Base-by-base conservation (phyloP, 2,888 invertebrate genomes). In the Serrognathus titanus region DNA sequence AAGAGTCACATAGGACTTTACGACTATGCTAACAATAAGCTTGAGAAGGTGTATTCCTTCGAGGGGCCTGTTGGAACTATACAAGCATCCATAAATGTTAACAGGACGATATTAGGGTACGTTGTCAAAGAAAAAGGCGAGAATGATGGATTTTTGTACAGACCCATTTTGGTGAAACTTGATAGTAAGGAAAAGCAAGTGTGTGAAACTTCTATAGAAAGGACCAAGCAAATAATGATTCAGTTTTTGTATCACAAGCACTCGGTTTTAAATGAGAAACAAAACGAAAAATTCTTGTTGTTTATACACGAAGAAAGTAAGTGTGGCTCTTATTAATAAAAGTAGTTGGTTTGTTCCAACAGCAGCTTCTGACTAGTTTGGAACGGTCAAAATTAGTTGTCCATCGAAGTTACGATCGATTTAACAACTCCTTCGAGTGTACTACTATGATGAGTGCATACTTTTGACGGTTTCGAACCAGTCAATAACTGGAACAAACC, bases 291-390 rank as follows among this genome's bases (percentile, higher is more conserved):
- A 72, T 85, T 92, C 66, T 72, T 92, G 43, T 75, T 92, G 20
- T 80, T 92, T 47, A 86, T 88, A 55, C 92, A 92, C 78, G 85
- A 89, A 72, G 89, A 91, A 78, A 86, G 91, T 90, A 80, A 82
- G 84, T 78, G 47, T 48, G 35, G 16, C 31, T 35, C 24, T 45
- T 31, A 6, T 31, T 6, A 16, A 3, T 16, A 16, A 3, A 16
- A 16, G 16, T 16, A 16, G 16, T 16, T 3, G 16, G 3, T 16
- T 2, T 1, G 16, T 16, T 16, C 16, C 16, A 16, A 16, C 16
- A 3, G 2, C 16, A 16, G 16, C 3, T 16, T 16, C 3, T 16
- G 16, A 16, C 16, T 16, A 16, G 16, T 16, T 16, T 2, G 16
- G 16, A 16, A 16, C 16, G 16, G 2, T 16, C 16, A 16, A 16